A percentile compares a stretch with the other conserved stretches of the same genome.
These are phyloP conservation scores for Phylloscopus whistleri DNA, from an alignment of 2,113 vertebrate genomes.

Conservation along the genomic window DNA sequence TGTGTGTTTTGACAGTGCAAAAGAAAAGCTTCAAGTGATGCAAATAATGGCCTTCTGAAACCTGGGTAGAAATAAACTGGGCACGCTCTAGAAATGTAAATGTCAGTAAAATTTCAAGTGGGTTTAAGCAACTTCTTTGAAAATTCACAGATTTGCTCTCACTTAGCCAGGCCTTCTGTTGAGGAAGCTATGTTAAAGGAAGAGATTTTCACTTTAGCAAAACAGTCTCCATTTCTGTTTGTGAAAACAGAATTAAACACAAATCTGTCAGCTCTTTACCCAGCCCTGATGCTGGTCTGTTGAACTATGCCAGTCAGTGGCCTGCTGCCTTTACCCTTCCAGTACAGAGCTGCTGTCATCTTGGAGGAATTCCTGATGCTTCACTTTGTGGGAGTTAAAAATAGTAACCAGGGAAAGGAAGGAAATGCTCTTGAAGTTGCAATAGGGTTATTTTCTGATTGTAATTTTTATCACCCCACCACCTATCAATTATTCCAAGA, in stretches of 20 bases:
- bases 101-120: not conserved
- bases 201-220: not conserved
- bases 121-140: not conserved
- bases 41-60: not conserved
- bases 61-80: constrained; percentile 16
- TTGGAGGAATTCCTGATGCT: not conserved
- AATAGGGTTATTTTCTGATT: not conserved
- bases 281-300: not conserved
- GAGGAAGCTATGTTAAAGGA: not conserved
- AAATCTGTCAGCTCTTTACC: not conserved
- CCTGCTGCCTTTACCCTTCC: not conserved
- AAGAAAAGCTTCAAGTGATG: constrained; percentile 25
- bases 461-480: not conserved
- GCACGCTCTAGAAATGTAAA: constrained; percentile 23
- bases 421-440: not conserved
- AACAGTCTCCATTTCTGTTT: not conserved
- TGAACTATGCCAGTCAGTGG: not conserved
- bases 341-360: not conserved
- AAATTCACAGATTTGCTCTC: not conserved
- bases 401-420: not conserved
- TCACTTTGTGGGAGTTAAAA: not conserved
- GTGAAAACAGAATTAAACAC: not conserved
- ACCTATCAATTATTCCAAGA: not conserved
- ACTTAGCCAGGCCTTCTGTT: not conserved
- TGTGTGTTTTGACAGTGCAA: constrained; percentile 1